Percentiles rank a stretch among this genome's conserved stretches.
Conservation (phyloP, 2,797 vertebrate genomes). For the Protosalanx chinensis region DNA sequence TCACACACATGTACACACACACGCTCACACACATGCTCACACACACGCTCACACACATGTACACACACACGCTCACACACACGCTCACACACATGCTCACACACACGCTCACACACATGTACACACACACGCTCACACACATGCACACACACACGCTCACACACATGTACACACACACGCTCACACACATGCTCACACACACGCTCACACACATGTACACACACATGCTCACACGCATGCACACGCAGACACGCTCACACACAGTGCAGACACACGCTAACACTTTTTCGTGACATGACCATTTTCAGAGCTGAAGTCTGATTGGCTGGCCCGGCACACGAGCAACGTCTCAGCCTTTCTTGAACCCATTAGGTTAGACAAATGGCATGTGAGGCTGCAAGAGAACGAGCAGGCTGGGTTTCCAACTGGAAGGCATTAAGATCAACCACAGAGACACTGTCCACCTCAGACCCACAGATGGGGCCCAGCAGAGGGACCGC, state of each 20-base stretch:
- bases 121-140: background rate
- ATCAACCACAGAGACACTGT: constrained; percentile 44
- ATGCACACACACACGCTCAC: background rate
- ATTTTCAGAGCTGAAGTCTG: background rate
- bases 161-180: too few relatives aligned
- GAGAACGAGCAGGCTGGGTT: constrained; percentile 51
- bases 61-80: background rate
- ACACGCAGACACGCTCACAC: constrained; percentile 10
- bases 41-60: background rate
- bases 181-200: background rate
- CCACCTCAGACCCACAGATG: constrained; percentile 20
- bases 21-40: constrained; percentile 6
- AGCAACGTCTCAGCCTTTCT: constrained; percentile 12
- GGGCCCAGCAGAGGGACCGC: constrained; percentile 2
- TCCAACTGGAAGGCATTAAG: constrained; percentile 44
- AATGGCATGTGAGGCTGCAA: constrained; percentile 59
- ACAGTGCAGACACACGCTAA: background rate
- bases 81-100: too few relatives aligned
- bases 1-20: constrained; percentile 2
- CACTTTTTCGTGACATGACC: constrained; percentile 6
- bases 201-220: background rate
- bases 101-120: background rate
- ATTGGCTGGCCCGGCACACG: constrained; percentile 8
- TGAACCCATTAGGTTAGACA: constrained; percentile 49
- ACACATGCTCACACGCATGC: constrained; percentile 6